Conservation (phyloP, 2,113 vertebrate genomes). For the Tetrax tetrax region DNA sequence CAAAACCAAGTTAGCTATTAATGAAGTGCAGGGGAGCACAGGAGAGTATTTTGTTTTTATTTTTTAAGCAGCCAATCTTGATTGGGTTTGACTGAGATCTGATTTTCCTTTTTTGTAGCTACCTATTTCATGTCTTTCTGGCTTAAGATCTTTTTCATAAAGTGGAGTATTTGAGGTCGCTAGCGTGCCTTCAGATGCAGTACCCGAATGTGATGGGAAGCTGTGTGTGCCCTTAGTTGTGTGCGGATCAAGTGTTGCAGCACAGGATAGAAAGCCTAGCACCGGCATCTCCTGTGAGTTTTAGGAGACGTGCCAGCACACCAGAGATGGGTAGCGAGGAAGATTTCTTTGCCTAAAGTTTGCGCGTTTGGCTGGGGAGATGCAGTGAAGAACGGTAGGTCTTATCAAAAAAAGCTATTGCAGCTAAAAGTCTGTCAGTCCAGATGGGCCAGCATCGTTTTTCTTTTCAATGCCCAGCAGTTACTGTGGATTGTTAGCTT, state of each 20-base stretch:
- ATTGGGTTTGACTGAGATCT: neutral
- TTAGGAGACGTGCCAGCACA: neutral
- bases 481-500: neutral
- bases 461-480: neutral
- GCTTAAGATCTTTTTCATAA: neutral
- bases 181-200: fast-evolving
- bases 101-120: neutral
- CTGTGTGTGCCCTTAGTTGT: fast-evolving
- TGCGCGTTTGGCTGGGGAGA: neutral
- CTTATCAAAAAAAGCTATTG: neutral
- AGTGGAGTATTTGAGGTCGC: neutral
- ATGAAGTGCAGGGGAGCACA: neutral
- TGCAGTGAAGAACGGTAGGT: neutral
- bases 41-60: neutral
- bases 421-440: neutral
- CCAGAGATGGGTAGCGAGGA: neutral
- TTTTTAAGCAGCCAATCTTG: neutral
- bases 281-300: neutral
- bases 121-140: neutral
- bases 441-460: fast-evolving
- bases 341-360: neutral
- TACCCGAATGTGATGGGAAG: neutral
- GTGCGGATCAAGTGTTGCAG: neutral
- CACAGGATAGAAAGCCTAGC: neutral
- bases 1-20: neutral